Evolutionary conservation across 2,113 vertebrate genomes (phyloP).

Genomic region (Pelvicachromis taeniatus): DNA sequence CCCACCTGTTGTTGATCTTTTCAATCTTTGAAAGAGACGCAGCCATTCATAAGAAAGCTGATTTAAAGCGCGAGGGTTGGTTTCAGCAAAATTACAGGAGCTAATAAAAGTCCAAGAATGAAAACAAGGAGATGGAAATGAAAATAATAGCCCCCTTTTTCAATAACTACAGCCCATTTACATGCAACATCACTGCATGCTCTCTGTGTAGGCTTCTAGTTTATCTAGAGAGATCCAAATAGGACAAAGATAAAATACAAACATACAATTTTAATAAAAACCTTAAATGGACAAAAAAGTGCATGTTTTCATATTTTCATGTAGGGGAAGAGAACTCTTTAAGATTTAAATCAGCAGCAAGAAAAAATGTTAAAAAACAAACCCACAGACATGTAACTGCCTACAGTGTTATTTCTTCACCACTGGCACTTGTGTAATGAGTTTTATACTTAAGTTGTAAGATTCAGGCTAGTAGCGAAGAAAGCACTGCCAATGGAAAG

Average conservation of each 20-base stretch:
- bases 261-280: not conserved
- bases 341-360: not conserved
- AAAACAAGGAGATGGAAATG: not conserved
- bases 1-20: not conserved
- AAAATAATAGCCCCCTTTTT: not conserved
- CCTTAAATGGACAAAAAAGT: not conserved
- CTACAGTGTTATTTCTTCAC: not conserved
- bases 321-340: not conserved
- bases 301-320: not conserved
- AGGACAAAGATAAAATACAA: not conserved
- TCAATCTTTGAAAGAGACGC: not conserved
- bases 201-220: not conserved
- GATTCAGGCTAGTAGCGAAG: slow-evolving; percentile 18
- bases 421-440: slow-evolving; percentile 19
- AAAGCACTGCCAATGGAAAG: slow-evolving; percentile 38
- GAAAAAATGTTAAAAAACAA: not conserved
- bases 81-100: not conserved
- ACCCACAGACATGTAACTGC: not conserved
- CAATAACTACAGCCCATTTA: not conserved
- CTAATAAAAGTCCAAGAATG: not conserved
- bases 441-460: slow-evolving; percentile 9
- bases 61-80: not conserved
- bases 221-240: not conserved
- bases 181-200: not conserved
- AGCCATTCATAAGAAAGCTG: not conserved